Evolutionary conservation across 1,140 invertebrate species (phyloP), one percentile per base, ranked within the genome.

Genomic region (Tetragonula clypearis): DNA sequence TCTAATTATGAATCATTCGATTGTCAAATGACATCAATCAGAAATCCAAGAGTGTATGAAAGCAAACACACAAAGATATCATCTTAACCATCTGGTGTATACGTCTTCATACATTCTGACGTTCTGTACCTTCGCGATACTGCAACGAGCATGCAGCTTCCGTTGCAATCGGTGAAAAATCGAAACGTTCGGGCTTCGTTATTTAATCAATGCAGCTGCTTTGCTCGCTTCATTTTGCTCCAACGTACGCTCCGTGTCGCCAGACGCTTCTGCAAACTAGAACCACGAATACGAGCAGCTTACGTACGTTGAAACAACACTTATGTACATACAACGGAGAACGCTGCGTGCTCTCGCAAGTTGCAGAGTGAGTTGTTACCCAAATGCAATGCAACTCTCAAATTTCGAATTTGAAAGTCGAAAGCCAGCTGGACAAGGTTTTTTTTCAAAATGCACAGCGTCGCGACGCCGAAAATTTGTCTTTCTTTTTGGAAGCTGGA

Each of bases 241-340:
- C 80, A 30, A 76, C 30, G 80, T 82, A 35, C n/a, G 68, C 30
- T 8, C 23, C 68, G 72, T 53, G 65, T 76, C 73, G 62, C 30
- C 55, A 55, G 23, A 56, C 72, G n/a, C 15, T 76, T 77, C 35
- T 66, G 60, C 73, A 82, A 78, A 71, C 75, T 72, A 56, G n/a
- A 60, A 78, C 65, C 82, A 26, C 65, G 74, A 82, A 78, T 78
- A n/a, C 30, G 55, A 79, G 53, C 72, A 23, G 79, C 73, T 86
- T 82, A 76, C 56, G 26, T 26, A 49, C n/a, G 58, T 30, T 65
- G 58, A 58, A 86, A 85, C 62, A 85, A 86, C 74, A 62, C n/a
- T 35, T 35, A 35, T 72, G 21, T 79, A 5, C 62, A 11, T 41
- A 15, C 0, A 73, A 8, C 41, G 41, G 41, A 41, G 71, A 81